Conservation (phyloP, 2,888 invertebrate genomes). For the Amphipyra tragopoginis region DNA sequence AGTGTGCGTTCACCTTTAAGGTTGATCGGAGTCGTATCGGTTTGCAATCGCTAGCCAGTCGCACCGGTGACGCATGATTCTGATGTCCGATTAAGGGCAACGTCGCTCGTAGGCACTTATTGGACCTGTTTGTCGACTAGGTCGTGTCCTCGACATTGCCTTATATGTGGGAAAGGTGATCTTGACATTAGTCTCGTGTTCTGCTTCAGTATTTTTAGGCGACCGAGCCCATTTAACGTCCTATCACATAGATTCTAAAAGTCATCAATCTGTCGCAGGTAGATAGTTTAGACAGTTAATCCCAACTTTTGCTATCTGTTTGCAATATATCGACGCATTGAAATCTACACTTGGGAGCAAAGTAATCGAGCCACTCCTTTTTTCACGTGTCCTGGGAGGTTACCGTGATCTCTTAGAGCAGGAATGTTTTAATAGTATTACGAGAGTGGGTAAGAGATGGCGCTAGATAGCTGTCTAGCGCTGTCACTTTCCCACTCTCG, state of each 20-base stretch:
- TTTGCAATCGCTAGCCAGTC: background rate
- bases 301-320: too few relatives aligned
- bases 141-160: constrained; percentile 32
- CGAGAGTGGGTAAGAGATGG: too few relatives aligned
- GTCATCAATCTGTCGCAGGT: constrained; percentile 17
- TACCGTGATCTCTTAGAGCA: too few relatives aligned
- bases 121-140: constrained; percentile 17
- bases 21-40: background rate
- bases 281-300: constrained; percentile 24
- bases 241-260: constrained; percentile 19
- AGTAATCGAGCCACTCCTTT: too few relatives aligned
- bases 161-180: constrained; percentile 33
- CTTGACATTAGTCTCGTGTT: constrained; percentile 42
- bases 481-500: too few relatives aligned
- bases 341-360: too few relatives aligned
- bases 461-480: too few relatives aligned
- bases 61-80: constrained; percentile 4
- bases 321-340: too few relatives aligned
- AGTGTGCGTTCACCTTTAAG: too few relatives aligned
- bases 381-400: too few relatives aligned
- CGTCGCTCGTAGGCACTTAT: constrained; percentile 2
- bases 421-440: too few relatives aligned
- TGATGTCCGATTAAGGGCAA: constrained; percentile 22
- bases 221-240: constrained; percentile 27
- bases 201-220: constrained; percentile 35